A percentile compares a stretch with the other conserved stretches of the same genome.
Evolutionary conservation across 2,888 invertebrate species (phyloP).

Genomic region (Agrotis clavis): DNA sequence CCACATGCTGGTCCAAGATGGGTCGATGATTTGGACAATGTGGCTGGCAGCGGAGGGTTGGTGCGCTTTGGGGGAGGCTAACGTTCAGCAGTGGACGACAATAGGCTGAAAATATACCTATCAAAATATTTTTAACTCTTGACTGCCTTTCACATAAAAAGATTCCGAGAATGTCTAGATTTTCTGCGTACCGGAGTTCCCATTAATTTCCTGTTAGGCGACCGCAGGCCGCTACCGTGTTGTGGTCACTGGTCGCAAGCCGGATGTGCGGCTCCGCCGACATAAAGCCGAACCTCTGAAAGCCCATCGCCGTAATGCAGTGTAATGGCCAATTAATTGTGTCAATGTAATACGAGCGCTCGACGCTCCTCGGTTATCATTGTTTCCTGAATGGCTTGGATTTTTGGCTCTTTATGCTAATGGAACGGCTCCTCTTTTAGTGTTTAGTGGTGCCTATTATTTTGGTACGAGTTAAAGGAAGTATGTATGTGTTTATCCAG

Average conservation of each 20-base stretch:
- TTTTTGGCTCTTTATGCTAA: constrained; percentile 47
- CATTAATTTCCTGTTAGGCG: constrained; percentile 60
- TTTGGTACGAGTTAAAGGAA: neutral
- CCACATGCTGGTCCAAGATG: too few species aligned
- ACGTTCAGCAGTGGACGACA: too few species aligned
- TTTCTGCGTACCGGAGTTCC: constrained; percentile 43
- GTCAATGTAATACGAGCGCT: constrained; percentile 56
- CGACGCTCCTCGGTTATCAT: constrained; percentile 54
- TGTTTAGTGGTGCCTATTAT: constrained; percentile 11
- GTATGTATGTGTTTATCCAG: too few species aligned
- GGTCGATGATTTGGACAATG: too few species aligned
- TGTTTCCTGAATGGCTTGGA: constrained; percentile 43
- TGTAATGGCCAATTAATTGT: constrained; percentile 62
- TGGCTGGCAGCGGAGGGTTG: too few species aligned
- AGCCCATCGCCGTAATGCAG: constrained; percentile 51
- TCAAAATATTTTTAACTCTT: neutral
- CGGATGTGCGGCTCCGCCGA: constrained; percentile 51
- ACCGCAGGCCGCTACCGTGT: constrained; percentile 58
- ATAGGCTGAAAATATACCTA: too few species aligned
- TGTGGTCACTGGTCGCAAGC: constrained; percentile 56
- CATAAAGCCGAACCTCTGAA: constrained; percentile 54
- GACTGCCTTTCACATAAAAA: constrained; percentile 9
- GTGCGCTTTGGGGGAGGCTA: too few species aligned
- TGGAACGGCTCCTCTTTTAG: constrained; percentile 24
- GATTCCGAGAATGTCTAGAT: constrained; percentile 30